phyloP scores from a whole-genome alignment of 2,888 invertebrate species.

The Ametastegia equiseti region DNA sequence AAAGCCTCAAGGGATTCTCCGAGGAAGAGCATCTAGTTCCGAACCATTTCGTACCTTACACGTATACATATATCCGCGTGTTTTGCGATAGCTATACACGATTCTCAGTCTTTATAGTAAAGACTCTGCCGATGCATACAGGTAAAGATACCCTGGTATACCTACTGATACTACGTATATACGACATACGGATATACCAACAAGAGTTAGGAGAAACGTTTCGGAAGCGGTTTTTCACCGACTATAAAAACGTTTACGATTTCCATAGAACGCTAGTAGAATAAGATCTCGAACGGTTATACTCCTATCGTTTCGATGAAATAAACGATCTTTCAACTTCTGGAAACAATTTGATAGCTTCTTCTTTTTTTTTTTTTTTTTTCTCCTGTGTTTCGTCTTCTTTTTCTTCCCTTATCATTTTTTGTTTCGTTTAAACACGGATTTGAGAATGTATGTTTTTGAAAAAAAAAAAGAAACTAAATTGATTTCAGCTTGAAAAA shows the following conservation, averaged over 20 bases:
- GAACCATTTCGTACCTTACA: not conserved
- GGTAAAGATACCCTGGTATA: too few species aligned
- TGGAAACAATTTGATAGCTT: not conserved
- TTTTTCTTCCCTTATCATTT: not conserved
- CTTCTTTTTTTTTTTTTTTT: not conserved
- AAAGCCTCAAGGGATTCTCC: not conserved
- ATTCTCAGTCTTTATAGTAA: too few species aligned
- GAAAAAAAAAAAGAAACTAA: too few species aligned
- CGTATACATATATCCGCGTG: not conserved
- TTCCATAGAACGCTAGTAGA: constrained; percentile 47
- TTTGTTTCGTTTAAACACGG: too few species aligned
- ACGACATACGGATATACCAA: not conserved
- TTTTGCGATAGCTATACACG: too few species aligned
- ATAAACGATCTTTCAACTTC: constrained; percentile 11
- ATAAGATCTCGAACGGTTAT: not conserved
- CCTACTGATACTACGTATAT: too few species aligned
- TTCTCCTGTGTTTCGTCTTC: not conserved
- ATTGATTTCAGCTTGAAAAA: constrained; percentile 16
- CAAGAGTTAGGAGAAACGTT: not conserved
- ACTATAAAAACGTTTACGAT: constrained; percentile 36
- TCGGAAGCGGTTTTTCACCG: constrained; percentile 17
- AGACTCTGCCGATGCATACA: too few species aligned
- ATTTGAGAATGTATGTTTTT: too few species aligned
- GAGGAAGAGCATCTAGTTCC: not conserved
- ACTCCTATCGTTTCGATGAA: constrained; percentile 6